Conservation (phyloP, 2,113 vertebrate genomes). For the Otocyon megalotis region DNA sequence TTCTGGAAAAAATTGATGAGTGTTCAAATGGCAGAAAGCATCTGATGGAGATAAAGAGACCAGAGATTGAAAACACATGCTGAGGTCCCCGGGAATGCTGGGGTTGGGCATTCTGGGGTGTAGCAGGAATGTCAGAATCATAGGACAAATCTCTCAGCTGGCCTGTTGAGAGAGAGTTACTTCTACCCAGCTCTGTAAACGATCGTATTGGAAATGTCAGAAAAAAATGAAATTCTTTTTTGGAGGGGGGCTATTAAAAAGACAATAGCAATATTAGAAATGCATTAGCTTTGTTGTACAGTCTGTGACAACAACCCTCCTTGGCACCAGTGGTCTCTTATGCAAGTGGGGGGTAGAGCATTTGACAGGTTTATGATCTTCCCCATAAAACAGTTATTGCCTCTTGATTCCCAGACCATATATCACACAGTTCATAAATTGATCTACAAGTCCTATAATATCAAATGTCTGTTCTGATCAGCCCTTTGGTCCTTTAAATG, state of each 20-base stretch:
- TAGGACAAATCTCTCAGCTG: not conserved
- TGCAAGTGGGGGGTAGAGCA: not conserved
- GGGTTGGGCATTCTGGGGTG: not conserved
- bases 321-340: not conserved
- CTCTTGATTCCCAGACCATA: slow-evolving; percentile 61
- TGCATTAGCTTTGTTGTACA: slow-evolving; percentile 52
- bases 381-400: slow-evolving; percentile 74
- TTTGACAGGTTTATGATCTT: slow-evolving; percentile 67
- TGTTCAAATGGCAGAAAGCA: not conserved
- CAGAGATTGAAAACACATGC: not conserved
- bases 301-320: slow-evolving; percentile 22
- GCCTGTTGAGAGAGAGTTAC: not conserved
- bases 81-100: not conserved
- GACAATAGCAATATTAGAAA: slow-evolving; percentile 73
- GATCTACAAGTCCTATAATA: slow-evolving; percentile 79
- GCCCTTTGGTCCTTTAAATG: slow-evolving; percentile 75
- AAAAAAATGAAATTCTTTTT: slow-evolving; percentile 30
- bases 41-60: slow-evolving; percentile 22
- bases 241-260: slow-evolving; percentile 34
- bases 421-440: slow-evolving; percentile 68
- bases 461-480: slow-evolving; percentile 78
- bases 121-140: not conserved
- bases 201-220: slow-evolving; percentile 41
- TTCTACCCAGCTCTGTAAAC: not conserved
- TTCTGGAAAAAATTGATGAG: slow-evolving; percentile 58